A percentile compares a stretch with the other conserved stretches of the same genome.
These are phyloP conservation scores for Tachina grossa DNA, from an alignment of 2,888 invertebrate genomes.

Conservation along the genomic window DNA sequence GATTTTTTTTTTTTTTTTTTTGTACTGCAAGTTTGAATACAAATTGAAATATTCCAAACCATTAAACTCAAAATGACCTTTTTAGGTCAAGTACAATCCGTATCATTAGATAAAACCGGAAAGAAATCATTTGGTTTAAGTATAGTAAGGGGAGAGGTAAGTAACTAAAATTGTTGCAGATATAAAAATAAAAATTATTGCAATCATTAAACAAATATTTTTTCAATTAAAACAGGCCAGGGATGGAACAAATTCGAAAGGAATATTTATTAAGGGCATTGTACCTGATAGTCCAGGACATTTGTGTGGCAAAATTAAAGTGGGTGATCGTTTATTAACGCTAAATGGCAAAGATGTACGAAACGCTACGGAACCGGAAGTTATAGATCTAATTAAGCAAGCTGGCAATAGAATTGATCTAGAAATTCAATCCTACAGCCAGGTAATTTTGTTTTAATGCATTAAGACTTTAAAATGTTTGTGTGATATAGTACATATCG, in stretches of 20 bases:
- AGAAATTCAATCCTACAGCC: conserved; percentile 89
- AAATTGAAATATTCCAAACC: background rate
- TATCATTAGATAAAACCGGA: conserved; percentile 80
- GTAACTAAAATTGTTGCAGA: conserved; percentile 67
- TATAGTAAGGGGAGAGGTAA: conserved; percentile 97
- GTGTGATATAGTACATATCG: too few relatives aligned
- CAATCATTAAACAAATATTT: background rate
- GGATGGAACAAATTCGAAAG: conserved; percentile 88
- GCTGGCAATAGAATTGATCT: conserved; percentile 95
- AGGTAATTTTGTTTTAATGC: conserved; percentile 64
- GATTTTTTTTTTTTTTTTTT: too few relatives aligned
- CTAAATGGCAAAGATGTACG: conserved; percentile 96
- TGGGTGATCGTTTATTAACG: conserved; percentile 84
- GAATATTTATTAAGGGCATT: conserved; percentile 99
- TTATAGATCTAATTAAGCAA: conserved; percentile 96
- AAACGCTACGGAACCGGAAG: conserved; percentile 95
- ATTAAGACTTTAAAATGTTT: background rate
- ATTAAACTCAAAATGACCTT: background rate
- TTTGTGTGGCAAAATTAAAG: conserved; percentile 91
- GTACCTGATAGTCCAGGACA: conserved; percentile 97
- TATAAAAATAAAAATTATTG: background rate
- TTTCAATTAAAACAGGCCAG: conserved; percentile 79
- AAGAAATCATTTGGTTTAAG: conserved; percentile 93
- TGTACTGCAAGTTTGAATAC: background rate
- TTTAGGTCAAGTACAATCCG: conserved; percentile 78